These are phyloP conservation scores for Caenorhabditis brenneri DNA, from an alignment of 1,140 invertebrate genomes.

Conservation along the genomic window DNA sequence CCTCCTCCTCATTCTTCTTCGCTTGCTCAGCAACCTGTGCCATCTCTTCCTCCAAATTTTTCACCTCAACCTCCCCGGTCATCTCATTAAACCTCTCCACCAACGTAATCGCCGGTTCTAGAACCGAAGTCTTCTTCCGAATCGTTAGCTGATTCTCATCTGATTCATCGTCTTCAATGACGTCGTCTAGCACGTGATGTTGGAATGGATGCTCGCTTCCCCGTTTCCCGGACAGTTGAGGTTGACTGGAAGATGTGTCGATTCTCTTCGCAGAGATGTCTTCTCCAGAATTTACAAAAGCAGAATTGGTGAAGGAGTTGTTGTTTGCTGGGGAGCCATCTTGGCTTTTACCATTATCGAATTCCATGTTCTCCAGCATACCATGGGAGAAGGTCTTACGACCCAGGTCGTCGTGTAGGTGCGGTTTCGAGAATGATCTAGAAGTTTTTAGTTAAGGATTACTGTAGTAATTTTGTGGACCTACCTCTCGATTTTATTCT, in stretches of 20 bases:
- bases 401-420: conserved; percentile 34
- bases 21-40: background rate
- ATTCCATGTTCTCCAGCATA: conserved; percentile 38
- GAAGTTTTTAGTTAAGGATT: background rate
- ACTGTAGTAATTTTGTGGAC: too few relatives aligned
- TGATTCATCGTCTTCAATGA: conserved; percentile 46
- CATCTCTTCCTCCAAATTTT: background rate
- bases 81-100: conserved; percentile 2
- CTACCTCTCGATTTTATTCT: conserved; percentile 52
- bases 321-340: background rate
- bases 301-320: conserved; percentile 45
- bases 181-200: conserved; percentile 49
- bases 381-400: conserved; percentile 49
- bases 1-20: background rate
- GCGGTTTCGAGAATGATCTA: conserved; percentile 47
- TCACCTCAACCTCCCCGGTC: background rate
- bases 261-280: background rate
- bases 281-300: conserved; percentile 21
- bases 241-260: background rate
- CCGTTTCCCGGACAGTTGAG: conserved; percentile 6
- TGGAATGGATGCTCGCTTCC: conserved; percentile 35
- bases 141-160: conserved; percentile 39
- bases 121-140: conserved; percentile 10
- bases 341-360: background rate
- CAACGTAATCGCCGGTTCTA: conserved; percentile 11